Evolutionary conservation across 2,888 invertebrate species (phyloP), one percentile per base, ranked within the genome.

Genomic region (Aleiodes leptofemur): DNA sequence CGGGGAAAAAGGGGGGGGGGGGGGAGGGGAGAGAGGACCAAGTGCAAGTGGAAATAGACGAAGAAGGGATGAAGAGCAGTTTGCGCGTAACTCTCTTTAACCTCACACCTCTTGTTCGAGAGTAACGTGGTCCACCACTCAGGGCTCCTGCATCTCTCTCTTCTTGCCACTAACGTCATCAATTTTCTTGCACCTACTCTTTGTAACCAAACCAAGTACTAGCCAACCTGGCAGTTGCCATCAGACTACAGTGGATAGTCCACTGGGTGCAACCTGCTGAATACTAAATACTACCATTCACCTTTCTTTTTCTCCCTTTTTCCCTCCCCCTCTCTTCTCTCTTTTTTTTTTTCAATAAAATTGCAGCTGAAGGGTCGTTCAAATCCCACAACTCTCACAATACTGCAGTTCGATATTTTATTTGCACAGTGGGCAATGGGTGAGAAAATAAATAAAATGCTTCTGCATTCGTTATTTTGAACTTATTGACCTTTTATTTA

Each of bases 211-310:
- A 23, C 23, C 23, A 23, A 23, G 50, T 51, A 51, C 13, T 69
- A 34, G n/a, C 70, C 61, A 72, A 74, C 76, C 80, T 86, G 86
- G 85, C 86, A 87, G 86, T 87, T 86, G 82, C 83, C 83, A 83
- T 84, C 83, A 80, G 82, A 82, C 79, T 82, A 80, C 82, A 82
- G 81, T 79, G 84, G 82, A 43, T 83, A 86, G 84, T 86, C 84
- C 78, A 77, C 78, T 76, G 79, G 70, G 72, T 78, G 34, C 61
- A 51, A 34, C 51, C 81, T 80, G 78, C 82, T 83, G 86, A 86
- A 87, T 87, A 86, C 87, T 86, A 87, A 87, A 83, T 84, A 81
- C 83, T 84, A 81, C 83, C 83, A 84, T 87, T 71, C 76, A 64
- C 78, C 57, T 61, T 68, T 66, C 73, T 64, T 48, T 72, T 53